A percentile compares a stretch with the other conserved stretches of the same genome.
Evolutionary conservation across 1,140 invertebrate species (phyloP).

Genomic region (Megalonaias nervosa): DNA sequence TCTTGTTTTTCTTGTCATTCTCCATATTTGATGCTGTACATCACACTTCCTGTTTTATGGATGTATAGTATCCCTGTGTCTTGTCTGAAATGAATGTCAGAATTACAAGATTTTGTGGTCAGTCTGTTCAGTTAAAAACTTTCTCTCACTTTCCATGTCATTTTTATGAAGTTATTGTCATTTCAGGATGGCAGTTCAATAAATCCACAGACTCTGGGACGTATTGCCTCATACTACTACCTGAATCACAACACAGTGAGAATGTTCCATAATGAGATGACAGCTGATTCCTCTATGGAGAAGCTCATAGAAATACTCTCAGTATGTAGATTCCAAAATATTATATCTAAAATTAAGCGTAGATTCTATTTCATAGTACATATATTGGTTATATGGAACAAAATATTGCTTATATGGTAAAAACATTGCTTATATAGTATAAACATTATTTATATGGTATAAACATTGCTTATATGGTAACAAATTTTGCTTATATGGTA

Average conservation of each 20-base stretch:
- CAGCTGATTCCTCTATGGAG: slow-evolving; percentile 78
- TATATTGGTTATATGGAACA: background rate
- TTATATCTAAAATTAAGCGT: background rate
- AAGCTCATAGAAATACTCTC: slow-evolving; percentile 87
- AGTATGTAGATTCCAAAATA: slow-evolving; percentile 51
- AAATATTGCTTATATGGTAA: background rate
- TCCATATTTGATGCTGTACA: too few relatives aligned
- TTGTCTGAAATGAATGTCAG: background rate
- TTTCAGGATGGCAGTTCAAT: slow-evolving; percentile 80
- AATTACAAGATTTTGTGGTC: background rate
- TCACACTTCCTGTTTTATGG: background rate
- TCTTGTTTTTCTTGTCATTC: too few relatives aligned
- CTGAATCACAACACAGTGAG: slow-evolving; percentile 93
- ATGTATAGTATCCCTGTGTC: background rate
- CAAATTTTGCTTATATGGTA: too few relatives aligned
- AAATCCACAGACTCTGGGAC: slow-evolving; percentile 88
- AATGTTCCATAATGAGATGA: slow-evolving; percentile 83
- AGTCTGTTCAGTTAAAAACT: background rate
- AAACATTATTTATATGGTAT: too few relatives aligned
- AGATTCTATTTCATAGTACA: background rate
- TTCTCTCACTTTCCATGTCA: background rate
- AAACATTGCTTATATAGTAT: background rate
- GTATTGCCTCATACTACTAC: slow-evolving; percentile 98
- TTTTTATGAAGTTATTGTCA: slow-evolving; percentile 1
- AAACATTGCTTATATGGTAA: too few relatives aligned